Base-by-base conservation (phyloP, 1,140 invertebrate species). In the Leptopilina clavipes region DNA sequence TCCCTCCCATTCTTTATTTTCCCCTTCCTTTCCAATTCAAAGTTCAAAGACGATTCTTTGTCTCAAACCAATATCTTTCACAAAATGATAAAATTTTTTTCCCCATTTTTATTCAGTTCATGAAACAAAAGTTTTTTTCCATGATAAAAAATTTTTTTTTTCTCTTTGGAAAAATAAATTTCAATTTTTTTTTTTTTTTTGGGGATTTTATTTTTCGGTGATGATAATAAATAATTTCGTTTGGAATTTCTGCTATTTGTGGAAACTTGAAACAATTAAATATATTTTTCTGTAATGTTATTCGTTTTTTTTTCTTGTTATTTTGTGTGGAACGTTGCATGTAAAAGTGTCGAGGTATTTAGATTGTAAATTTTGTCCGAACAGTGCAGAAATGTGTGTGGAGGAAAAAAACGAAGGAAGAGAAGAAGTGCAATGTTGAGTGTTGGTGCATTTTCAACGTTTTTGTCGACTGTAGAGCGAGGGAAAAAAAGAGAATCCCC, bases 41-140 rank as follows among this genome's bases (percentile, higher is more conserved):
- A 56, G 45, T 71, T 76, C 74, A 77, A 80, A 77, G 71, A 77
- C 73, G 45, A 80, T 78, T 70, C 78, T 74, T 72, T 76, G 48
- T 31, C n/a, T 52, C 12, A 37, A 31, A 37, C 14, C 59, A 65
- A 65, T 65, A 31, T 65, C 59, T 65, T 31, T 65, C 25, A 2
- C 12, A 1, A 31, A 31, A 37, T 31, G 12, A 37, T 1, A 31
- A 3, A 65, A 31, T 65, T 65, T 31, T 31, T 65, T 17, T 17
- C 14, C 8, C 6, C 9, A 45, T 52, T 52, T 52, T 45, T 14
- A 14, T n/a, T n/a, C n/a, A n/a, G n/a, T n/a, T n/a, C n/a, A n/a
- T n/a, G n/a, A n/a, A n/a, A n/a, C n/a, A n/a, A n/a, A n/a, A n/a
- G n/a, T n/a, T n/a, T n/a, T n/a, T n/a, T n/a, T n/a, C n/a, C n/a